Evolutionary conservation across 2,888 invertebrate genomes (phyloP).

Genomic region (Miltochrista miniata): DNA sequence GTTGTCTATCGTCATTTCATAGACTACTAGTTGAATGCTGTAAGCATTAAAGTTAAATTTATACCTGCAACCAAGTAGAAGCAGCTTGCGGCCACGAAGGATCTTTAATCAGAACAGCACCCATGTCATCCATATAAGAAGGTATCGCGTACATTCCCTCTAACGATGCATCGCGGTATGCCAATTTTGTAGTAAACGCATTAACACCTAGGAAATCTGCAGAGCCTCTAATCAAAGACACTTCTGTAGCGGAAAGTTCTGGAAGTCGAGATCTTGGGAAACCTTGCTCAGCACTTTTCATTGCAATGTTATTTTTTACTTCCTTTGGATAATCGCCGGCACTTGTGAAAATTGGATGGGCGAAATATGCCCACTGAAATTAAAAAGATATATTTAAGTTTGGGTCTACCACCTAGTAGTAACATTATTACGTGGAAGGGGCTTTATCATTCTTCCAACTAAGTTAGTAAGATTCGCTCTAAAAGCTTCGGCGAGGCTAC

Average conservation of each 20-base stretch:
- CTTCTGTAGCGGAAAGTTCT: constrained; percentile 80
- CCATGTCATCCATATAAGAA: constrained; percentile 66
- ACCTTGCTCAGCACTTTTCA: constrained; percentile 83
- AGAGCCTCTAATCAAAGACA: constrained; percentile 82
- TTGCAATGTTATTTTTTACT: constrained; percentile 80
- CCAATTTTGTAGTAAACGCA: constrained; percentile 82
- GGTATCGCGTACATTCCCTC: constrained; percentile 64
- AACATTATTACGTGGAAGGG: not conserved
- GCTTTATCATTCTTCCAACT: too few relatives aligned
- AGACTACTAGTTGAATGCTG: too few relatives aligned
- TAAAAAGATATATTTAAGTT: not conserved
- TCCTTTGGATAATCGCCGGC: constrained; percentile 85
- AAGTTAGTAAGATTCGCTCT: too few relatives aligned
- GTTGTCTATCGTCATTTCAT: too few relatives aligned
- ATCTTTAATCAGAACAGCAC: constrained; percentile 54
- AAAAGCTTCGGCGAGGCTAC: too few relatives aligned
- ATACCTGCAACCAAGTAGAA: constrained; percentile 61
- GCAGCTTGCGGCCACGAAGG: constrained; percentile 56
- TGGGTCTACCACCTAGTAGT: not conserved
- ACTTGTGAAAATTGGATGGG: constrained; percentile 75
- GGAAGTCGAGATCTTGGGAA: constrained; percentile 83
- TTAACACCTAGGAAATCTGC: constrained; percentile 88
- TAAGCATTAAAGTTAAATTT: too few relatives aligned
- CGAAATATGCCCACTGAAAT: constrained; percentile 71
- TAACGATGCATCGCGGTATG: constrained; percentile 59